Evolutionary conservation across 2,113 vertebrate genomes (phyloP).

Genomic region (Corythoichthys intestinalis): DNA sequence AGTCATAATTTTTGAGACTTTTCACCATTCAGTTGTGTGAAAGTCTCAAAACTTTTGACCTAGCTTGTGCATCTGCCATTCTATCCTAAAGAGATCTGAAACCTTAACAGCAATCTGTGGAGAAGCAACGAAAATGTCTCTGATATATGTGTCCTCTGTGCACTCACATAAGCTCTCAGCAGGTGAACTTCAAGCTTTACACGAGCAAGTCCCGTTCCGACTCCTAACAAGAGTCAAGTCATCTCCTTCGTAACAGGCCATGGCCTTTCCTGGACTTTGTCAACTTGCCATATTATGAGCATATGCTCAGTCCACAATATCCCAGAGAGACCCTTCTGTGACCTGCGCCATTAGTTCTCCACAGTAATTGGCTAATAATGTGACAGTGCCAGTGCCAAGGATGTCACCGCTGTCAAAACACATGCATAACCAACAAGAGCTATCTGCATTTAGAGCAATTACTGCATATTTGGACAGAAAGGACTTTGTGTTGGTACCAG

Average conservation of each 20-base stretch:
- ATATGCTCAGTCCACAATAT: slow-evolving; percentile 57
- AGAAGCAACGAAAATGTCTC: slow-evolving; percentile 34
- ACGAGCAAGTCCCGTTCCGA: neutral
- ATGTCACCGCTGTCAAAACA: slow-evolving; percentile 60
- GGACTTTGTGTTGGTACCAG: slow-evolving; percentile 40
- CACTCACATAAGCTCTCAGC: slow-evolving; percentile 39
- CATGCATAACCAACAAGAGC: slow-evolving; percentile 35
- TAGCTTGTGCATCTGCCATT: slow-evolving; percentile 9
- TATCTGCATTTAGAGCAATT: slow-evolving; percentile 60
- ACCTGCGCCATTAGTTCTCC: slow-evolving; percentile 57
- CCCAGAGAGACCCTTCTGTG: slow-evolving; percentile 49
- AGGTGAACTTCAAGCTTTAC: slow-evolving; percentile 33
- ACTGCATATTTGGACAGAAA: slow-evolving; percentile 52
- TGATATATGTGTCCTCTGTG: slow-evolving; percentile 37
- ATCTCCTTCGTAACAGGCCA: slow-evolving; percentile 35
- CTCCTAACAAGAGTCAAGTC: slow-evolving; percentile 44
- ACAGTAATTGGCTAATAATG: slow-evolving; percentile 65
- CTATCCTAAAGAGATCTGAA: slow-evolving; percentile 37
- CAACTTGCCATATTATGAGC: slow-evolving; percentile 39
- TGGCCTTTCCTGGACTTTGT: slow-evolving; percentile 51
- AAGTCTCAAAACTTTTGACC: no score
- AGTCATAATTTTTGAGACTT: no score
- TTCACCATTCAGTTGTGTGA: no score
- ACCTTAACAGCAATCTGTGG: slow-evolving; percentile 35
- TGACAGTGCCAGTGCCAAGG: slow-evolving; percentile 49